These are phyloP conservation scores for Nycteola revayana DNA, from an alignment of 2,888 invertebrate species.

Conservation along the genomic window DNA sequence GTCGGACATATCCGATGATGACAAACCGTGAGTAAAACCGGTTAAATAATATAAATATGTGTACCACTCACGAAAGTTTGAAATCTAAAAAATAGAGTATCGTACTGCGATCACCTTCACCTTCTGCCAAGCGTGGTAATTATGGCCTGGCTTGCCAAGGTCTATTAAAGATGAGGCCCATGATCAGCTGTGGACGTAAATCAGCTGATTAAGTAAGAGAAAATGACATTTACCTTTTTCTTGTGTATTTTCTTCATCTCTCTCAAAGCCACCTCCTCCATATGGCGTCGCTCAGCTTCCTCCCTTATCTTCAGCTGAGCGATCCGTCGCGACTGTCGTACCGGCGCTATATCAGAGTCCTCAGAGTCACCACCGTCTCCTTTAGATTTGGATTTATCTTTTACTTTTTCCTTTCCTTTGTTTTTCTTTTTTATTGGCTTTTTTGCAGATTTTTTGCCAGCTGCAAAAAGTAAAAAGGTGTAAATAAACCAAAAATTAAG, in stretches of 20 bases:
- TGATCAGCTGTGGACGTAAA: too few species aligned
- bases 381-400: slow-evolving; percentile 31
- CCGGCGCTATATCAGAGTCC: slow-evolving; percentile 73
- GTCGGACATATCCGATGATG: too few species aligned
- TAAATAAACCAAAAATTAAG: too few species aligned
- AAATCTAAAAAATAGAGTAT: too few species aligned
- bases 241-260: slow-evolving; percentile 85
- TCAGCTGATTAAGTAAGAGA: too few species aligned
- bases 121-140: too few species aligned
- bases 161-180: too few species aligned
- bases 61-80: too few species aligned
- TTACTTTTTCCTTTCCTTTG: slow-evolving; percentile 33
- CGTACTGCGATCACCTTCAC: too few species aligned
- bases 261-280: slow-evolving; percentile 87
- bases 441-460: slow-evolving; percentile 64
- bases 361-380: slow-evolving; percentile 30
- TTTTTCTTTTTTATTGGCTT: slow-evolving; percentile 53
- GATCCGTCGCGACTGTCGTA: slow-evolving; percentile 91
- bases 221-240: slow-evolving; percentile 60
- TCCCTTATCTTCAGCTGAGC: slow-evolving; percentile 94
- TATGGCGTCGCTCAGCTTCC: slow-evolving; percentile 88
- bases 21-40: too few species aligned
- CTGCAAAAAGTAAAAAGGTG: slow-evolving; percentile 40
- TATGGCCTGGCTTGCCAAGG: too few species aligned
- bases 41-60: too few species aligned